Evolutionary conservation across 1,140 invertebrate species (phyloP).

Genomic region (Zaprionus gabonicus): DNA sequence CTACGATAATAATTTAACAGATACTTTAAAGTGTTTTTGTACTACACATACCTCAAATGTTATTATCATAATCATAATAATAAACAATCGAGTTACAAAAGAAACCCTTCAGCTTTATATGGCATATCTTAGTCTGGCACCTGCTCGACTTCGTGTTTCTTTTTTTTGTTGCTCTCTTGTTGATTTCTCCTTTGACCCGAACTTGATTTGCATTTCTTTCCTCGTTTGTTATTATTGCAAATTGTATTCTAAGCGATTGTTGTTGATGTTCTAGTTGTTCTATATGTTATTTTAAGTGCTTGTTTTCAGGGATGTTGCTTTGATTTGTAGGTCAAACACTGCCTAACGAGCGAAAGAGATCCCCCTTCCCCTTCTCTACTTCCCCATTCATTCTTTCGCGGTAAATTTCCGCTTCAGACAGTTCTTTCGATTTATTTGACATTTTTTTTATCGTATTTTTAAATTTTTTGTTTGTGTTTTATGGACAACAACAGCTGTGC

Average conservation of each 20-base stretch:
- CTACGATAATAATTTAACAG: neutral
- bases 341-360: neutral
- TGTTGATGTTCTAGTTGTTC: neutral
- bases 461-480: slow-evolving; percentile 12
- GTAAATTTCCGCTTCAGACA: neutral
- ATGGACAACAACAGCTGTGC: slow-evolving; percentile 50
- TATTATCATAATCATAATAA: neutral
- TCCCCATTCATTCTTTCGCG: neutral
- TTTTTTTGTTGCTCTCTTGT: slow-evolving; percentile 28
- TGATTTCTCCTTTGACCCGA: slow-evolving; percentile 52
- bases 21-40: neutral
- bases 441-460: slow-evolving; percentile 19
- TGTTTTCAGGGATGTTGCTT: slow-evolving; percentile 20
- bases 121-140: neutral
- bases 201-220: slow-evolving; percentile 67
- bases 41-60: neutral
- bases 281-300: neutral
- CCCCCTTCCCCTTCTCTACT: slow-evolving; percentile 13
- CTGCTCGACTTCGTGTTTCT: slow-evolving; percentile 7
- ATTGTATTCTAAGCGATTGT: slow-evolving; percentile 1
- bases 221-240: slow-evolving; percentile 50
- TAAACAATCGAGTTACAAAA: neutral
- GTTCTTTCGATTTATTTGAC: neutral
- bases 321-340: slow-evolving; percentile 59
- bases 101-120: neutral